Percentiles rank a stretch among this genome's conserved stretches.
These are phyloP conservation scores for Artibeus lituratus DNA, from an alignment of 2,797 vertebrate genomes.

Conservation along the genomic window DNA sequence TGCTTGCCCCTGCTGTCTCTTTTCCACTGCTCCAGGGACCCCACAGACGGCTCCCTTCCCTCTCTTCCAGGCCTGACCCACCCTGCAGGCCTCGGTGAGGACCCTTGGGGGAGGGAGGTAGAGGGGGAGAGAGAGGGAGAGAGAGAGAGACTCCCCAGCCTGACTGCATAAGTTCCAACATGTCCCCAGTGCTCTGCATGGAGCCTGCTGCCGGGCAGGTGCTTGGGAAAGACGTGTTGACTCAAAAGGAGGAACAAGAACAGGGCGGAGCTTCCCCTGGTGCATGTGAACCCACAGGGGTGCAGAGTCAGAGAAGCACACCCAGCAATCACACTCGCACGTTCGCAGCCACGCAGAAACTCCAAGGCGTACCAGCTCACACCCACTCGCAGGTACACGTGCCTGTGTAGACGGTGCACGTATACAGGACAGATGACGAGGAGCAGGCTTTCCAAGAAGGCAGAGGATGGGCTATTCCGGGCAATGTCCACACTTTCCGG, in stretches of 20 bases:
- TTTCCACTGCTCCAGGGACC: neutral
- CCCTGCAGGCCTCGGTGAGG: neutral
- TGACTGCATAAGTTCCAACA: neutral
- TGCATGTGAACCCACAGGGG: neutral
- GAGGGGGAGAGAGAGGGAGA: neutral
- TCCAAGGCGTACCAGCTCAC: rapidly evolving
- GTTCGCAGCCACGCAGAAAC: neutral
- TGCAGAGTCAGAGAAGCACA: rapidly evolving
- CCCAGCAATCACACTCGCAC: neutral
- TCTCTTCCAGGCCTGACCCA: neutral
- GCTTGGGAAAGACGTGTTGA: slow-evolving; percentile 14
- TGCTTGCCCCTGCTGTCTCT: neutral
- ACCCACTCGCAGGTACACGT: rapidly evolving
- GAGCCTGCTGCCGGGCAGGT: neutral
- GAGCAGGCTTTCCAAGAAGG: neutral
- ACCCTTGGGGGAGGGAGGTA: neutral
- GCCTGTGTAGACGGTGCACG: rapidly evolving
- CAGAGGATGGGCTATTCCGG: neutral
- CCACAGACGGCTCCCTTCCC: neutral
- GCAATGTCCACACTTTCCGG: rapidly evolving
- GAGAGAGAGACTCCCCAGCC: rapidly evolving
- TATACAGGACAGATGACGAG: neutral
- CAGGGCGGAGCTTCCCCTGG: neutral
- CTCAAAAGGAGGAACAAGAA: neutral
- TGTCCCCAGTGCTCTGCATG: neutral